Evolutionary conservation across 2,888 invertebrate species (phyloP).

Genomic region (Hemaris fuciformis): DNA sequence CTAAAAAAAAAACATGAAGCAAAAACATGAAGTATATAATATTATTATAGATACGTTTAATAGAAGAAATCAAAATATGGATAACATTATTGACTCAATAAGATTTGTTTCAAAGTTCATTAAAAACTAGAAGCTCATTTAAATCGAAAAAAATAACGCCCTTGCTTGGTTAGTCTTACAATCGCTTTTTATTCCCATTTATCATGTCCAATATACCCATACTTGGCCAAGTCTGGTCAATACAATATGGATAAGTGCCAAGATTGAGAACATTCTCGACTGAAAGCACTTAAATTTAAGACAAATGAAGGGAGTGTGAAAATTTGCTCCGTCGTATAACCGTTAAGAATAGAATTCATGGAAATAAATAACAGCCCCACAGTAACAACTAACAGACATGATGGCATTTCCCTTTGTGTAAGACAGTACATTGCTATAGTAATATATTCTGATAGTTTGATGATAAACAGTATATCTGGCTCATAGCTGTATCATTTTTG

Average conservation of each 20-base stretch:
- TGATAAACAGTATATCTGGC: too few relatives aligned
- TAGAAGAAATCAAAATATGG: neutral
- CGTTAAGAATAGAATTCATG: neutral
- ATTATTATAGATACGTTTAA: neutral
- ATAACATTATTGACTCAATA: neutral
- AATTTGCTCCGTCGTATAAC: neutral
- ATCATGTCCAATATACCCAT: neutral
- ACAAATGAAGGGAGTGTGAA: slow-evolving; percentile 22
- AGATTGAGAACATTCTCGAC: slow-evolving; percentile 29
- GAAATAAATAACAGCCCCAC: too few relatives aligned
- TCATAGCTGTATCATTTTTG: too few relatives aligned
- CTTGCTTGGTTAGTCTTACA: neutral
- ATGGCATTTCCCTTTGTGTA: too few relatives aligned
- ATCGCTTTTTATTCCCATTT: neutral
- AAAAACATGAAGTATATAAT: too few relatives aligned
- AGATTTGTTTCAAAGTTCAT: neutral
- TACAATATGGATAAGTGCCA: slow-evolving; percentile 12
- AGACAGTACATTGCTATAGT: too few relatives aligned
- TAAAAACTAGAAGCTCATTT: neutral
- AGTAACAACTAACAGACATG: too few relatives aligned
- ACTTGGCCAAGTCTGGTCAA: neutral
- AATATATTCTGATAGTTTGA: too few relatives aligned
- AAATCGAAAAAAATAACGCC: neutral
- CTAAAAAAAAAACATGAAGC: too few relatives aligned
- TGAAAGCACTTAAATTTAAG: slow-evolving; percentile 37